Conservation (phyloP, 2,797 vertebrate species). For the Etheostoma nigrum region DNA sequence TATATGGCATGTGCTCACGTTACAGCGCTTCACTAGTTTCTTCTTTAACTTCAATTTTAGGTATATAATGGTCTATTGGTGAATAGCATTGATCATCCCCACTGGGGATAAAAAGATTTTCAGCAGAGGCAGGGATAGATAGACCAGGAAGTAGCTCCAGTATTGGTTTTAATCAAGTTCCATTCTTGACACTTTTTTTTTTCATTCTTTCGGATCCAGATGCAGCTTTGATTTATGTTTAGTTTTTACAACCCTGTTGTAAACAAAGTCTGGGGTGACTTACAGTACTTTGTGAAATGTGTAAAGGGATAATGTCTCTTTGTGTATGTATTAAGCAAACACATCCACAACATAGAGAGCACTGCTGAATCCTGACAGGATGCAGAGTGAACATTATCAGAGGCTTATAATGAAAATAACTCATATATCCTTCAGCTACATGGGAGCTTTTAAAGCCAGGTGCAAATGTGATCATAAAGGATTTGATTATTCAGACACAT, state of each 20-base stretch:
- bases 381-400: background rate
- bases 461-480: conserved; percentile 32
- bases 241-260: background rate
- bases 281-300: background rate
- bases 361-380: background rate
- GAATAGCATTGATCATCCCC: too few species aligned
- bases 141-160: background rate
- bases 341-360: background rate
- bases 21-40: too few species aligned
- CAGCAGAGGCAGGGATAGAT: too few species aligned
- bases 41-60: too few species aligned
- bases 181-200: background rate
- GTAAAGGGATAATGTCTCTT: background rate
- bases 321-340: background rate
- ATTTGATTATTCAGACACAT: background rate
- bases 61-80: too few species aligned
- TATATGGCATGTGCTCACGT: too few species aligned
- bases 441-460: conserved; percentile 12
- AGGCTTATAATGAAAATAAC: background rate
- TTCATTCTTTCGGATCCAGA: conserved; percentile 18
- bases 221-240: conserved; percentile 5
- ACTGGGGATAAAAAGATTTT: too few species aligned
- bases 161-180: background rate
- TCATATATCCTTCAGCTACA: background rate
- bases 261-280: conserved; percentile 8